Conservation (phyloP, 2,888 invertebrate species). For the Euproctis similis region DNA sequence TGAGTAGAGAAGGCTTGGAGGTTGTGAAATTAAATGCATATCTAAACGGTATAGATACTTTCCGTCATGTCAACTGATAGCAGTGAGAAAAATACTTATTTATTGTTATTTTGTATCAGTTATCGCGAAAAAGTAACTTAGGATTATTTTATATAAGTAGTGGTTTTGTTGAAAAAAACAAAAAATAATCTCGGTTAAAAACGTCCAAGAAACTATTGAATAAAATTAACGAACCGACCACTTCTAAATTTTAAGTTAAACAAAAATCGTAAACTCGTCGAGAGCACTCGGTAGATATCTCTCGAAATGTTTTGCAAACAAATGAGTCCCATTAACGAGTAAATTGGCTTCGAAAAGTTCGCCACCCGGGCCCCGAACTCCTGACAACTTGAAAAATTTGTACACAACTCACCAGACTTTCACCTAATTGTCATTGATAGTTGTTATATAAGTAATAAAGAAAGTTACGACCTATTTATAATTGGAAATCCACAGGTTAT, state of each 20-base stretch:
- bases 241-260: constrained; percentile 9
- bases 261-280: constrained; percentile 10
- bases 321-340: constrained; percentile 54
- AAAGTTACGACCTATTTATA: constrained; percentile 4
- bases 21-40: no score
- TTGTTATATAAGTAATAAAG: no score
- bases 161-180: no score
- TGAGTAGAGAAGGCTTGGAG: no score
- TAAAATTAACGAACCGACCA: no score
- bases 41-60: no score
- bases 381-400: constrained; percentile 51
- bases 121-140: no score
- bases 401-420: constrained; percentile 21
- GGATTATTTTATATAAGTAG: no score
- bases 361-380: constrained; percentile 17
- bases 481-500: no score
- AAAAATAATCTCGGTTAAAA: constrained; percentile 10
- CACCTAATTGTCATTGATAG: constrained; percentile 25
- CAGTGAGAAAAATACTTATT: no score
- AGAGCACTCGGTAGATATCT: constrained; percentile 20
- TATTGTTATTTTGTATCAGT: no score
- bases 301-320: constrained; percentile 44
- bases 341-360: constrained; percentile 56
- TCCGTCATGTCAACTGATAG: no score
- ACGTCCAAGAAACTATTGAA: constrained; percentile 6